A percentile compares a stretch with the other conserved stretches of the same genome.
Evolutionary conservation across 2,888 invertebrate species (phyloP).

Genomic region (Acronicta alni): DNA sequence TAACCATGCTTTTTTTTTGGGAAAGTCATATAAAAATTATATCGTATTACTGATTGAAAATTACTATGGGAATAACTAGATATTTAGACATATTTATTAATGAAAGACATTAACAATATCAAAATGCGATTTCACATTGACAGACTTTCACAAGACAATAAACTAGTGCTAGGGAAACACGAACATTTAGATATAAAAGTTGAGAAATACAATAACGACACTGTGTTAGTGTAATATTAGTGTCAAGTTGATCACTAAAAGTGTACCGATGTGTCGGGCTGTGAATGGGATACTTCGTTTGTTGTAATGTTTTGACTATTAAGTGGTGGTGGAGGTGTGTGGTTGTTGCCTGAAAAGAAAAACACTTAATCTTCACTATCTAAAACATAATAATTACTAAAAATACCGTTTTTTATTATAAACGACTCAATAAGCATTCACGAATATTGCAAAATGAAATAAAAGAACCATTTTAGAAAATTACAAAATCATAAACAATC

Average conservation of each 20-base stretch:
- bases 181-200: slow-evolving; percentile 31
- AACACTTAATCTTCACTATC: slow-evolving; percentile 58
- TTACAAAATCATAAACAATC: slow-evolving; percentile 39
- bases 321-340: slow-evolving; percentile 68
- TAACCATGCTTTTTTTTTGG: slow-evolving; percentile 54
- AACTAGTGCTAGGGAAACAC: slow-evolving; percentile 51
- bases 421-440: slow-evolving; percentile 34
- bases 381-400: slow-evolving; percentile 43
- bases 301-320: slow-evolving; percentile 76
- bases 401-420: slow-evolving; percentile 19
- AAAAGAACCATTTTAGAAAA: slow-evolving; percentile 19
- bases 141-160: slow-evolving; percentile 50
- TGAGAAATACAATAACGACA: slow-evolving; percentile 48
- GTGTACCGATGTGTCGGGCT: slow-evolving; percentile 81
- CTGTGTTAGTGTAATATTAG: slow-evolving; percentile 66
- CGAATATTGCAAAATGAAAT: slow-evolving; percentile 32
- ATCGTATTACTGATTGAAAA: slow-evolving; percentile 15
- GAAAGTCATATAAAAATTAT: slow-evolving; percentile 8
- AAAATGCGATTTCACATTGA: slow-evolving; percentile 37
- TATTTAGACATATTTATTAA: slow-evolving; percentile 3
- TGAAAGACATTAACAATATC: slow-evolving; percentile 33
- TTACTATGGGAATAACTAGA: slow-evolving; percentile 34
- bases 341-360: slow-evolving; percentile 81
- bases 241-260: slow-evolving; percentile 60
- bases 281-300: slow-evolving; percentile 70